Evolutionary conservation across 2,797 vertebrate genomes (phyloP).

Genomic region (Clangula hyemalis): DNA sequence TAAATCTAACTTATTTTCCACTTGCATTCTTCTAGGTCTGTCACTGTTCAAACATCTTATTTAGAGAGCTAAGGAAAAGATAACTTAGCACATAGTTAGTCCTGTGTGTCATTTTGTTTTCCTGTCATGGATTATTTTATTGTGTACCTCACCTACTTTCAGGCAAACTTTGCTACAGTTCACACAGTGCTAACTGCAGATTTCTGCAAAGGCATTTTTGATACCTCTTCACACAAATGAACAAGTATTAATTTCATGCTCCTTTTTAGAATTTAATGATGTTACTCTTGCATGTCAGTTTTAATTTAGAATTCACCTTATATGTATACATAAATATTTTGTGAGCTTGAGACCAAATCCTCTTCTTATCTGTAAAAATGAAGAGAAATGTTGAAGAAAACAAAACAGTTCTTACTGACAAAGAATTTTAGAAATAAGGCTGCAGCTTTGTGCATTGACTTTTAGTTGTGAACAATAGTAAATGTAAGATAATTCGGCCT

Average conservation of each 20-base stretch:
- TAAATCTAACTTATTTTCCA: background rate
- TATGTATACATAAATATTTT: conserved; percentile 28
- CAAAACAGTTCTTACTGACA: conserved; percentile 42
- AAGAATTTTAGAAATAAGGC: conserved; percentile 72
- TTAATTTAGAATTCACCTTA: conserved; percentile 33
- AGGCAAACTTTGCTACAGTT: background rate
- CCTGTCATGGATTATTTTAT: background rate
- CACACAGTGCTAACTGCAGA: background rate
- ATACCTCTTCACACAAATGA: background rate
- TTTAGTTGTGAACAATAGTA: conserved; percentile 71
- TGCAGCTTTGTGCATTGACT: conserved; percentile 75
- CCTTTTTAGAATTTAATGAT: conserved; percentile 1
- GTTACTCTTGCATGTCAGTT: background rate
- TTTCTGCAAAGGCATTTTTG: background rate
- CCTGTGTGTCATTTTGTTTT: background rate
- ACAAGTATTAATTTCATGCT: conserved; percentile 5
- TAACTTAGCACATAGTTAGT: background rate
- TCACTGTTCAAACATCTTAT: conserved; percentile 1
- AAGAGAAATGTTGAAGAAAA: conserved; percentile 34
- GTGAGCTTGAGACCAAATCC: background rate
- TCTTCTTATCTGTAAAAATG: conserved; percentile 5
- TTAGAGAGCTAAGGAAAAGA: background rate
- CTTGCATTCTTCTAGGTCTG: background rate
- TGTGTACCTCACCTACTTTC: background rate
- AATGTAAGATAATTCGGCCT: conserved; percentile 78